A percentile compares a stretch with the other conserved stretches of the same genome.
phyloP scores from a whole-genome alignment of 2,113 vertebrate species.

The Glareola pratincola region DNA sequence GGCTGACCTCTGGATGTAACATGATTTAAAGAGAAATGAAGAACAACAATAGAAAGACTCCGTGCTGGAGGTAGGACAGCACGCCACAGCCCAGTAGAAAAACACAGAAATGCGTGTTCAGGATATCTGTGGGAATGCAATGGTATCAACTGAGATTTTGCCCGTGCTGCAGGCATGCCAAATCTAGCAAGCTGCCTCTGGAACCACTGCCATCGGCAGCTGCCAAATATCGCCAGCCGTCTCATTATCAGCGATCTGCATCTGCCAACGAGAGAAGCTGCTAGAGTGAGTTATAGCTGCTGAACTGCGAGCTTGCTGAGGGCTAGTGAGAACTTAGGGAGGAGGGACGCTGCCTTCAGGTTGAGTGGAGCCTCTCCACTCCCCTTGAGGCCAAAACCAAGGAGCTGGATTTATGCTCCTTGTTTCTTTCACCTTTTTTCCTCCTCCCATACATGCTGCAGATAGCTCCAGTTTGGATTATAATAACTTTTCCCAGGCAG shows the following conservation, averaged over 20 bases:
- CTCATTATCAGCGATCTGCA: not conserved
- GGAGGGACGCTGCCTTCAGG: not conserved
- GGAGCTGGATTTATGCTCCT: not conserved
- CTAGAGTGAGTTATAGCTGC: not conserved
- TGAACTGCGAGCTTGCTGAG: not conserved
- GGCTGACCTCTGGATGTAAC: not conserved
- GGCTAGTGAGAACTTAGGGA: not conserved
- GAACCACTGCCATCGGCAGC: not conserved
- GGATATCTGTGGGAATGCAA: not conserved
- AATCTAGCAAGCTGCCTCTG: not conserved
- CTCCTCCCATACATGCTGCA: not conserved
- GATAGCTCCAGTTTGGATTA: not conserved
- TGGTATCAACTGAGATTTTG: rapidly evolving
- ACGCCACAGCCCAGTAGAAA: not conserved
- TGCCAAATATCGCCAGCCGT: not conserved
- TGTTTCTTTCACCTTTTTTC: not conserved
- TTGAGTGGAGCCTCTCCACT: not conserved
- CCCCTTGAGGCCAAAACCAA: not conserved
- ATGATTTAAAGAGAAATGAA: not conserved
- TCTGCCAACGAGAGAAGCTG: not conserved
- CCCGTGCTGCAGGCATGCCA: not conserved
- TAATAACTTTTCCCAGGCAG: not conserved
- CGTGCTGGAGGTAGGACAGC: not conserved
- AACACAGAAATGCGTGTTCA: not conserved
- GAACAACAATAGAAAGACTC: not conserved